A percentile compares a stretch with the other conserved stretches of the same genome.
Conservation (phyloP, 1,140 invertebrate genomes). For the Apis florea region DNA sequence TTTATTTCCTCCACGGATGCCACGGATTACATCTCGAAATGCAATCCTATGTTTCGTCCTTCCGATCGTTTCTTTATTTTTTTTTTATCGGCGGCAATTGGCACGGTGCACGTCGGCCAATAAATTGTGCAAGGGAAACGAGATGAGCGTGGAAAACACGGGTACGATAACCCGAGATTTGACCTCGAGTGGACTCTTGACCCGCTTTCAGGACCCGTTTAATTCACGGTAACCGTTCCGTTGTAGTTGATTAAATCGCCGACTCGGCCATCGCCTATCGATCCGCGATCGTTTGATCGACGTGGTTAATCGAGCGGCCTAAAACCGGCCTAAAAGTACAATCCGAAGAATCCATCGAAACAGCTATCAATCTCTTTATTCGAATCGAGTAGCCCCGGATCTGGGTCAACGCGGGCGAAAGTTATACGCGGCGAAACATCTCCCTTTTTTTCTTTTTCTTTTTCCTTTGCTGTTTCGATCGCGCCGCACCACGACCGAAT, state of each 20-base stretch:
- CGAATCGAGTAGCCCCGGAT: not conserved
- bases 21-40: not conserved
- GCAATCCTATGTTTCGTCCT: not conserved
- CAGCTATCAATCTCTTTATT: conserved; percentile 32
- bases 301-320: conserved; percentile 18
- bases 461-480: not conserved
- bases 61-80: not conserved
- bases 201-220: conserved; percentile 55
- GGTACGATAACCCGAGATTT: conserved; percentile 42
- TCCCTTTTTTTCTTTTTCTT: not conserved
- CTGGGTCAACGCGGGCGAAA: conserved; percentile 35
- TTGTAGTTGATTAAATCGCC: conserved; percentile 43
- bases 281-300: conserved; percentile 23
- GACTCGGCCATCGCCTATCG: not conserved
- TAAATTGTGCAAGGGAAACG: conserved; percentile 37
- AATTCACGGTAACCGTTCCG: conserved; percentile 49
- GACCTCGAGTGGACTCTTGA: conserved; percentile 64
- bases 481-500: not conserved
- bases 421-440: not conserved
- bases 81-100: conserved; percentile 10
- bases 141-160: conserved; percentile 29
- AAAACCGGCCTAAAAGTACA: not conserved
- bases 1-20: not conserved
- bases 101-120: conserved; percentile 7
- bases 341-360: not conserved